phyloP scores from a whole-genome alignment of 1,140 invertebrate species.

The Parapsyche elsis region DNA sequence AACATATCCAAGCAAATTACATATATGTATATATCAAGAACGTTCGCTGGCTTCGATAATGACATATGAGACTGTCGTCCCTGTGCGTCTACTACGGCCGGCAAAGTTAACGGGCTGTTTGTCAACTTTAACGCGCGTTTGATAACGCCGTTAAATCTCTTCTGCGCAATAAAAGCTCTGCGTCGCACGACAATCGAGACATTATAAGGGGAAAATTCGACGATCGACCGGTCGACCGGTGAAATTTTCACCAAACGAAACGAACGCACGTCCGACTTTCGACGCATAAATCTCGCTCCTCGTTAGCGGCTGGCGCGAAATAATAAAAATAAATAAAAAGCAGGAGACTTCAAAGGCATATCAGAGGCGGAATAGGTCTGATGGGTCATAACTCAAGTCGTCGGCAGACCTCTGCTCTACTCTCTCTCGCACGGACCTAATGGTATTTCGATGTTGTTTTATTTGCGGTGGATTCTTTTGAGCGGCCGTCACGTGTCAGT shows the following conservation, averaged over 20 bases:
- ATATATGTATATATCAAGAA: not conserved
- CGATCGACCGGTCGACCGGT: not conserved
- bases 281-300: not conserved
- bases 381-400: constrained; percentile 35
- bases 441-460: constrained; percentile 43
- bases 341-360: constrained; percentile 15
- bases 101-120: constrained; percentile 22
- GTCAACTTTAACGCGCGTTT: constrained; percentile 39
- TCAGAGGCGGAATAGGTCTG: not conserved
- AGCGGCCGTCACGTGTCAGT: constrained; percentile 40
- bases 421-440: constrained; percentile 15
- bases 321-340: not conserved
- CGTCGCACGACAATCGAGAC: not conserved
- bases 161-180: constrained; percentile 36
- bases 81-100: not conserved
- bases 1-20: too few species aligned
- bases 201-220: not conserved
- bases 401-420: not conserved
- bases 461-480: constrained; percentile 40
- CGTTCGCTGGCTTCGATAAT: not conserved
- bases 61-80: not conserved
- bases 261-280: not conserved
- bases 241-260: not conserved
- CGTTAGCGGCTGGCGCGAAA: not conserved
- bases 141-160: constrained; percentile 43